Evolutionary conservation across 1,140 invertebrate genomes (phyloP).

Genomic region (Theocolax elegans): DNA sequence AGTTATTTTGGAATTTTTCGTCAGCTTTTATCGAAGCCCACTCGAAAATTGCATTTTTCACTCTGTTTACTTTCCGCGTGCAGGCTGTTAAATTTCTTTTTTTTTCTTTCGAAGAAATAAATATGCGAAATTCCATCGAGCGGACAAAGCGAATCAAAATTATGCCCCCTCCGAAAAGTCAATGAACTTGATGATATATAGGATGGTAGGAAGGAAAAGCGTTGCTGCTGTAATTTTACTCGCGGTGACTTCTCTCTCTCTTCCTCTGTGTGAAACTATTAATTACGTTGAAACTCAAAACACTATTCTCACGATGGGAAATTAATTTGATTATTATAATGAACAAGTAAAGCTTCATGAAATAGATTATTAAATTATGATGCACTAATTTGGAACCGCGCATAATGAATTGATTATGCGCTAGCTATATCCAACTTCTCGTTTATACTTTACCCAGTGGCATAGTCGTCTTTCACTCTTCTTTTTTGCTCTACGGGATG

Average conservation of each 20-base stretch:
- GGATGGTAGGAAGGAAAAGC: too few relatives aligned
- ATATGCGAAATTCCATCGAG: too few relatives aligned
- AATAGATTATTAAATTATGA: constrained; percentile 25
- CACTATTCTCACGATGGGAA: not conserved
- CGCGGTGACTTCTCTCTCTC: not conserved
- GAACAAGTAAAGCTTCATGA: not conserved
- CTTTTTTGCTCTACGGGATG: too few relatives aligned
- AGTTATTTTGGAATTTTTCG: not conserved
- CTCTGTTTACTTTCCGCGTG: not conserved
- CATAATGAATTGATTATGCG: constrained; percentile 33
- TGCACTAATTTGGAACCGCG: constrained; percentile 17
- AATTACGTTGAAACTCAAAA: constrained; percentile 23
- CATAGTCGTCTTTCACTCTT: too few relatives aligned
- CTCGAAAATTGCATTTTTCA: not conserved
- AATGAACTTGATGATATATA: too few relatives aligned
- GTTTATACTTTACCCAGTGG: constrained; percentile 2
- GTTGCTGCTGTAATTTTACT: too few relatives aligned
- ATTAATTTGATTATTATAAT: constrained; percentile 23
- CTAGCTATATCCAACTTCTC: not conserved
- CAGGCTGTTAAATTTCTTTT: too few relatives aligned
- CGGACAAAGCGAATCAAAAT: too few relatives aligned
- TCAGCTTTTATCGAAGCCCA: too few relatives aligned
- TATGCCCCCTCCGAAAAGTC: too few relatives aligned
- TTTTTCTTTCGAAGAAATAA: too few relatives aligned
- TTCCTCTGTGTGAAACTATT: not conserved